A percentile compares a stretch with the other conserved stretches of the same genome.
Evolutionary conservation across 64 coral and sea anemone species (phyloP).

Genomic region (Hydrozoanthus tunicans): DNA sequence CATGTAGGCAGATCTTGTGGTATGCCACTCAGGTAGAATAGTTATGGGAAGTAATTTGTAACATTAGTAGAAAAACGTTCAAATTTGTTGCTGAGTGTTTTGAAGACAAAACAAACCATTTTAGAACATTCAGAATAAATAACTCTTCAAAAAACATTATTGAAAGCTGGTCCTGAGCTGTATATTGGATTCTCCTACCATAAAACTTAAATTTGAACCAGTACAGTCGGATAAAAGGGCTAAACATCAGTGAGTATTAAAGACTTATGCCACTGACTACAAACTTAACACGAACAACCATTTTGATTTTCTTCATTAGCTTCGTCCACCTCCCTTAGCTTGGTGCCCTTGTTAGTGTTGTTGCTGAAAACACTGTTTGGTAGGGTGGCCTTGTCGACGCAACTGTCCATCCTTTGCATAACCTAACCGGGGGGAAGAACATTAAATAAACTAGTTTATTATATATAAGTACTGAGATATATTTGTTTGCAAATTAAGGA

Average conservation of each 20-base stretch:
- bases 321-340: constrained; percentile 92
- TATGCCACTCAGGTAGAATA: too few species aligned
- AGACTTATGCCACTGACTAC: background rate
- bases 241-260: background rate
- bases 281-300: constrained; percentile 81
- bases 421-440: constrained; percentile 52
- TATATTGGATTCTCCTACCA: too few species aligned
- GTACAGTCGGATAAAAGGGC: background rate
- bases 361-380: constrained; percentile 95
- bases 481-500: too few species aligned
- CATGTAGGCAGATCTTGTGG: too few species aligned
- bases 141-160: too few species aligned
- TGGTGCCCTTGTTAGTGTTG: constrained; percentile 83
- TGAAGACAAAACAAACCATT: too few species aligned
- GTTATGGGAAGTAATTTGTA: too few species aligned
- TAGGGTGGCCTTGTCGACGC: constrained; percentile 87
- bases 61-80: too few species aligned
- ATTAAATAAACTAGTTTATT: background rate
- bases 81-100: too few species aligned
- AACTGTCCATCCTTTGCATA: constrained; percentile 97
- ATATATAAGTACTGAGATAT: background rate
- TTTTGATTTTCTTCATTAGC: constrained; percentile 86
- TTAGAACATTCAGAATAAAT: too few species aligned
- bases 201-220: too few species aligned
- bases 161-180: too few species aligned